Percentiles rank a stretch among this genome's conserved stretches.
Conservation (phyloP, 2,797 vertebrate species). For the Hozukius guyotensis region DNA sequence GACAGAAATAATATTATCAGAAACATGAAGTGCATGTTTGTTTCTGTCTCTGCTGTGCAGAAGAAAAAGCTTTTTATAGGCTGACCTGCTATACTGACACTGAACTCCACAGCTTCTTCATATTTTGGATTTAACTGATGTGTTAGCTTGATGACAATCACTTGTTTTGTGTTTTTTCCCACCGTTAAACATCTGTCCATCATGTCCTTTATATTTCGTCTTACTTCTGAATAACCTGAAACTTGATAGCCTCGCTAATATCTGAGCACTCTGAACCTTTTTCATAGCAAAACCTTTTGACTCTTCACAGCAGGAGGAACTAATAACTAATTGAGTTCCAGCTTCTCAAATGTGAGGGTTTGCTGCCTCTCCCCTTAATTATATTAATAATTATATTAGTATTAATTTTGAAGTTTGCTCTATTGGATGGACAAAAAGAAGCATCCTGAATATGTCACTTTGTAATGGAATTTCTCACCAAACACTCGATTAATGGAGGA, state of each 20-base stretch:
- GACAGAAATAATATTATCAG: no score
- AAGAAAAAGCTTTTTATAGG: not conserved
- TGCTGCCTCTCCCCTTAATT: no score
- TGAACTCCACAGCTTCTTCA: not conserved
- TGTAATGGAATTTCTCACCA: no score
- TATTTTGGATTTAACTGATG: not conserved
- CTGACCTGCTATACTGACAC: not conserved
- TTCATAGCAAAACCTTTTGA: not conserved
- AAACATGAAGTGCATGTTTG: no score
- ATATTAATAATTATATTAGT: not conserved
- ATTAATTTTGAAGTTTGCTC: no score
- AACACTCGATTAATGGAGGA: no score
- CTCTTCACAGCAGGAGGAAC: not conserved
- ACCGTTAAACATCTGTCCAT: not conserved
- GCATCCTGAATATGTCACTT: no score
- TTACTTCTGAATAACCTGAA: not conserved
- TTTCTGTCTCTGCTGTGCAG: not conserved
- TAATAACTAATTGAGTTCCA: not conserved
- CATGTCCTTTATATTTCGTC: not conserved
- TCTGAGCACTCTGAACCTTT: not conserved
- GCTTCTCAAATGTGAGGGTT: no score
- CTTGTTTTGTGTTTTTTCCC: no score
- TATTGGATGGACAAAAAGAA: no score
- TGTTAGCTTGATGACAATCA: not conserved
- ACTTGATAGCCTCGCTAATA: not conserved